Evolutionary conservation across 2,888 invertebrate species (phyloP), one percentile per base, ranked within the genome.

Genomic region (Heliconius hortense): DNA sequence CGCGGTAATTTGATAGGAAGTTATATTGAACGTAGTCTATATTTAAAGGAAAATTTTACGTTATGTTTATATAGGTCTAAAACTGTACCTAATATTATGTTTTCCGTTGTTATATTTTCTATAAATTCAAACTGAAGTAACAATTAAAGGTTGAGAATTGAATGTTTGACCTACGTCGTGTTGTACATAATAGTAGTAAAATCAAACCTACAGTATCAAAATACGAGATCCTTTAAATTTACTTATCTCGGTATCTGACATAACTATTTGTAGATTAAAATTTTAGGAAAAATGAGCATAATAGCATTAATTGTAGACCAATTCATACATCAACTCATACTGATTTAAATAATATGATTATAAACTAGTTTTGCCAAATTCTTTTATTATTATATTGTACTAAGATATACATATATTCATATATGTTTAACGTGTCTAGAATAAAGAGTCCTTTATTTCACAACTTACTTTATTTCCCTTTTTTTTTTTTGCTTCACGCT

Each of bases 1-100:
- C 82, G 82, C 80, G 81, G 82, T 82, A 83, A 84, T 83, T 82
- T 84, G 82, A 84, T 77, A 72, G 56, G 71, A 75, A 75, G 48
- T 60, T 62, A 76, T 71, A 75, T 76, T 76, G 72, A 68, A 78
- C 60, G 35, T 43, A 71, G 60, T 28, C 71, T 71, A 39, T 71
- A 35, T 71, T 59, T 71, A 71, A 60, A 71, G 26, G 39, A 39
- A 71, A 71, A 62, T 71, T 59, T 35, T 62, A 39, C 26, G n/a
- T 71, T 59, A 43, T 18, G 13, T 39, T 43, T 39, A 66, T 66
- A 39, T 66, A 66, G n/a, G 66, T 66, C n/a, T 24, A 15, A 24
- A 66, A 66, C 39, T 39, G 66, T 66, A 66, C 15, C 15, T 43
- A 24, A 43, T 66, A 7, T 7, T 43, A 43, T 24, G 15, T 66